phyloP scores from a whole-genome alignment of 2,888 invertebrate genomes.

The Drosophila helvetica region DNA sequence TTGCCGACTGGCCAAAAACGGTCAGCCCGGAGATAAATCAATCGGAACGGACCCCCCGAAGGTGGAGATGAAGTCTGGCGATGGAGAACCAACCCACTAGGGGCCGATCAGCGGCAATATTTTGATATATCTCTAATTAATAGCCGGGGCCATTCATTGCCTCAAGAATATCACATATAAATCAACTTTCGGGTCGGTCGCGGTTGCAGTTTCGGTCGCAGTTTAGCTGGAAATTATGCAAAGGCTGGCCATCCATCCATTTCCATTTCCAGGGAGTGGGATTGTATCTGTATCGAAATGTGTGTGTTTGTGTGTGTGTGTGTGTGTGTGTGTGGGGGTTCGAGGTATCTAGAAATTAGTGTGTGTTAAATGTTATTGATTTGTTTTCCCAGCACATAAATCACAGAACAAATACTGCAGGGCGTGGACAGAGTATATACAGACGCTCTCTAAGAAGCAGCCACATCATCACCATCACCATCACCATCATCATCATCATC shows the following conservation, averaged over 20 bases:
- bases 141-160: conserved; percentile 48
- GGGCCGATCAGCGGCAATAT: conserved; percentile 48
- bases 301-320: neutral
- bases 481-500: neutral
- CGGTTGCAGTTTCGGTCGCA: conserved; percentile 44
- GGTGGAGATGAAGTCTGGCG: conserved; percentile 31
- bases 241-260: conserved; percentile 29
- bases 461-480: conserved; percentile 8
- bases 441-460: conserved; percentile 3
- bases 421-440: conserved; percentile 41
- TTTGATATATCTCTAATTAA: conserved; percentile 76
- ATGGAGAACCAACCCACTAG: conserved; percentile 16
- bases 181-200: conserved; percentile 50
- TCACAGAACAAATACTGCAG: conserved; percentile 63
- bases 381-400: conserved; percentile 76
- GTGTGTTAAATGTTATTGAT: conserved; percentile 74
- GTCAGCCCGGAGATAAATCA: conserved; percentile 70
- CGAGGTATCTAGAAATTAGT: conserved; percentile 58
- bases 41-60: conserved; percentile 15
- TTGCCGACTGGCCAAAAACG: conserved; percentile 68
- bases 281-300: conserved; percentile 3
- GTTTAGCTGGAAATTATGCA: conserved; percentile 64
- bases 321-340: conserved; percentile 24
- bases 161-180: conserved; percentile 39
- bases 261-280: conserved; percentile 31